Conservation (phyloP, 2,888 invertebrate genomes). For the Protophormia terraenovae region DNA sequence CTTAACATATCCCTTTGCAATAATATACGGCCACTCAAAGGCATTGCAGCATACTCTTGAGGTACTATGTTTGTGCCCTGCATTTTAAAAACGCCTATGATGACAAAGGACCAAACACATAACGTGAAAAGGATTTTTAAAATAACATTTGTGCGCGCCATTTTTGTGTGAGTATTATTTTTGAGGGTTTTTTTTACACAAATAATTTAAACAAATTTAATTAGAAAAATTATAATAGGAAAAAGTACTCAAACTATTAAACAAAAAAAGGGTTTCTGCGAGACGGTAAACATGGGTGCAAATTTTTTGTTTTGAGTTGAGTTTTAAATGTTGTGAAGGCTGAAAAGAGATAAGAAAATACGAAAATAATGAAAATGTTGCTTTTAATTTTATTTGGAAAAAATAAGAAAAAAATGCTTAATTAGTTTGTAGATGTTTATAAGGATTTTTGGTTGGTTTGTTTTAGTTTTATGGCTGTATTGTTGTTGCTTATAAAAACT, state of each 20-base stretch:
- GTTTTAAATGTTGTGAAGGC: not conserved
- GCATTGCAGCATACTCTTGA: slow-evolving; percentile 78
- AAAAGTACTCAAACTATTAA: slow-evolving; percentile 24
- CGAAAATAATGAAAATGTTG: not conserved
- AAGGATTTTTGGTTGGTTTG: not conserved
- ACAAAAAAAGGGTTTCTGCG: not conserved
- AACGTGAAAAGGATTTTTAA: slow-evolving; percentile 80
- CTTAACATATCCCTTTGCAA: slow-evolving; percentile 80
- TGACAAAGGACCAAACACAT: slow-evolving; percentile 81
- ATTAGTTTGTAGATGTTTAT: slow-evolving; percentile 44
- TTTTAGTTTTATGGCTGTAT: not conserved
- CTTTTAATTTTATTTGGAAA: slow-evolving; percentile 7
- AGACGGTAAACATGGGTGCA: slow-evolving; percentile 16
- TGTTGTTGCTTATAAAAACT: slow-evolving; percentile 3
- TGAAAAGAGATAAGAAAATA: slow-evolving; percentile 50
- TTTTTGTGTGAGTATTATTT: slow-evolving; percentile 66
- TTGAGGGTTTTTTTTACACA: not conserved
- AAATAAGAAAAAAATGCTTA: slow-evolving; percentile 13
- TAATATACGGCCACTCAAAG: slow-evolving; percentile 80
- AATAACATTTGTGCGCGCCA: slow-evolving; percentile 80
- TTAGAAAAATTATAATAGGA: slow-evolving; percentile 33
- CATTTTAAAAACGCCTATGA: slow-evolving; percentile 81
- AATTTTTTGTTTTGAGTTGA: not conserved
- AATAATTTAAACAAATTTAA: slow-evolving; percentile 50
- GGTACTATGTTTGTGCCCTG: slow-evolving; percentile 79